Percentiles rank a stretch among this genome's conserved stretches.
Conservation (phyloP, 2,113 vertebrate genomes). For the Corythoichthys intestinalis region DNA sequence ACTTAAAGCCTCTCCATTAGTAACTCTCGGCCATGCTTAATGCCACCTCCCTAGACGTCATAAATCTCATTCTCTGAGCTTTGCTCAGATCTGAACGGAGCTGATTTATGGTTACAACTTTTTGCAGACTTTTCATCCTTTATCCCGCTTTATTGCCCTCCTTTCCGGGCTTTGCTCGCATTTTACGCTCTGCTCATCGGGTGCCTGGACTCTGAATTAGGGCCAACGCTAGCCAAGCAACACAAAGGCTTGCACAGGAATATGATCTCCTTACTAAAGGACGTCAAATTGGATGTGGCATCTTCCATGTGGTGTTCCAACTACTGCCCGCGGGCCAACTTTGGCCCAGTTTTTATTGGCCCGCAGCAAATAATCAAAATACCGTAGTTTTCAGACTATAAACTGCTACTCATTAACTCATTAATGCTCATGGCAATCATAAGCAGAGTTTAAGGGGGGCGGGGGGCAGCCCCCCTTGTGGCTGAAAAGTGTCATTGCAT, state of each 20-base stretch:
- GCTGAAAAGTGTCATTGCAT: too few species aligned
- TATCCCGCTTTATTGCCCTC: slow-evolving; percentile 44
- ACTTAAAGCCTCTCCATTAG: slow-evolving; percentile 63
- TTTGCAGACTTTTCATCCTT: slow-evolving; percentile 51
- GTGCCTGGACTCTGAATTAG: slow-evolving; percentile 63
- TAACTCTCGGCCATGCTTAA: slow-evolving; percentile 44
- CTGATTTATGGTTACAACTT: slow-evolving; percentile 59
- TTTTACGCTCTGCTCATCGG: slow-evolving; percentile 41
- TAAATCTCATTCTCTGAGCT: slow-evolving; percentile 30
- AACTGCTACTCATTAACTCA: too few species aligned
- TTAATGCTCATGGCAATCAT: too few species aligned
- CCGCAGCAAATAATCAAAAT: too few species aligned
- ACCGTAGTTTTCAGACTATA: too few species aligned
- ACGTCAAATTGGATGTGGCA: slow-evolving; percentile 63
- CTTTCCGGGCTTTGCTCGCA: slow-evolving; percentile 38
- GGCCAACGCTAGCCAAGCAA: slow-evolving; percentile 37
- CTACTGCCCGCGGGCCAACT: neutral
- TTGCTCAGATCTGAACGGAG: slow-evolving; percentile 27
- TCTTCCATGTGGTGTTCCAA: slow-evolving; percentile 32
- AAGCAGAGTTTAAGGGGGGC: too few species aligned
- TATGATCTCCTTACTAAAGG: slow-evolving; percentile 38
- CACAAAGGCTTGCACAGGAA: slow-evolving; percentile 26
- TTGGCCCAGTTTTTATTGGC: neutral
- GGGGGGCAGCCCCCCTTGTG: too few species aligned
- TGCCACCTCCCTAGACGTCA: slow-evolving; percentile 45